Percentiles rank a stretch among this genome's conserved stretches.
phyloP scores from a whole-genome alignment of 64 coral and sea anemone species.

The Acropora yongei region DNA sequence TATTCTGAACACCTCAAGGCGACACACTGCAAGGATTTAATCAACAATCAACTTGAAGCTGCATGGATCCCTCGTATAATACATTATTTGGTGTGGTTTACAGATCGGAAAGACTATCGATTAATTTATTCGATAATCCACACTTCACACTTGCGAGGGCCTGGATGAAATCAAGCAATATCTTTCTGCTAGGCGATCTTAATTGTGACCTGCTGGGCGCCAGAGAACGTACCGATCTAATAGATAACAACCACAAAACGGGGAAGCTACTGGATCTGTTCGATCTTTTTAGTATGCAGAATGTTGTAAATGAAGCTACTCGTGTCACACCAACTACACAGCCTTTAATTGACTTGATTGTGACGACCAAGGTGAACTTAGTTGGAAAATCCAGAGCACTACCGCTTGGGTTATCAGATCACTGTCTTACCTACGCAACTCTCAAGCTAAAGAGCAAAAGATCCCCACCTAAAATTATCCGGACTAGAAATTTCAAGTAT shows the following conservation, averaged over 20 bases:
- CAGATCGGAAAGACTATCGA: too few species aligned
- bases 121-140: not conserved
- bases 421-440: conserved; percentile 28
- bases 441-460: conserved; percentile 21
- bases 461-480: conserved; percentile 41
- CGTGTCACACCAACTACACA: not conserved
- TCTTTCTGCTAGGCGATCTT: not conserved
- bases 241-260: conserved; percentile 4
- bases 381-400: conserved; percentile 5
- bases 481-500: conserved; percentile 21
- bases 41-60: too few species aligned
- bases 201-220: conserved; percentile 9
- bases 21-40: too few species aligned
- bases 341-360: conserved; percentile 35
- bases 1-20: too few species aligned
- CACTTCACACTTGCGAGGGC: not conserved
- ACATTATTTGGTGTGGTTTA: too few species aligned
- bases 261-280: not conserved
- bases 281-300: not conserved
- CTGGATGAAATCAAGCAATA: conserved; percentile 9
- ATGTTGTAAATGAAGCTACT: not conserved
- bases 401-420: conserved; percentile 49
- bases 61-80: too few species aligned
- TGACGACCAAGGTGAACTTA: conserved; percentile 29
- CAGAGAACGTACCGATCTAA: not conserved